Base-by-base conservation (phyloP, 2,888 invertebrate genomes). In the Lymantria monacha region DNA sequence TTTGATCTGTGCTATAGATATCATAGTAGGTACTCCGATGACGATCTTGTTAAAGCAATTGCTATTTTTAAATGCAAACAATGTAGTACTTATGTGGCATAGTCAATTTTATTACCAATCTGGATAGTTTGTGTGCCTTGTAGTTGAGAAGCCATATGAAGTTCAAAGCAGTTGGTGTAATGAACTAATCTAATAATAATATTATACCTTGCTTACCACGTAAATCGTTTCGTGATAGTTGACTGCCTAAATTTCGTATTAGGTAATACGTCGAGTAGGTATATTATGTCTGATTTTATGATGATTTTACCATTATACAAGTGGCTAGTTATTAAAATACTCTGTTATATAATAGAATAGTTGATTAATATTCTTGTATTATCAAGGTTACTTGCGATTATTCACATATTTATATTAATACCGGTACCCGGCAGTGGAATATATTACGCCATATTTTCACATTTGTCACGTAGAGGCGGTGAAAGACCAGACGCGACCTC, bases 401-500 rank as follows among this genome's bases (percentile, higher is more conserved):
- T 55, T 58, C 2, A 38, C 38, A n/a, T 13, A n/a, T 44, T 31
- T 33, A 10, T 33, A 33, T 33, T 48, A 12, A 43, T 66, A 46
- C 49, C 30, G 36, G 1, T 9, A 55, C 54, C 54, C 55, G 61
- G 55, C 49, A 47, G 48, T 54, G 42, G 48, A 55, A 44, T 37
- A 12, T 38, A 55, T 53, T 57, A 42, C 46, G 44, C 51, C 42
- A 53, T 53, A 58, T 50, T 55, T 54, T 49, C 40, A 43, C 44
- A 57, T 50, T 47, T 51, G 38, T 12, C 14, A 41, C 41, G 15
- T 15, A 10, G 41, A 15, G 11, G 22, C 12, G 41, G 22, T 41
- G 22, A 41, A 41, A 42, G 42, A 48, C 44, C 37, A 41, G 45
- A 47, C 51, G 14, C 55, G 64, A 69, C 74, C 70, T 74, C 68